Conservation (phyloP, 2,888 invertebrate species). For the Diadegma fenestrale region DNA sequence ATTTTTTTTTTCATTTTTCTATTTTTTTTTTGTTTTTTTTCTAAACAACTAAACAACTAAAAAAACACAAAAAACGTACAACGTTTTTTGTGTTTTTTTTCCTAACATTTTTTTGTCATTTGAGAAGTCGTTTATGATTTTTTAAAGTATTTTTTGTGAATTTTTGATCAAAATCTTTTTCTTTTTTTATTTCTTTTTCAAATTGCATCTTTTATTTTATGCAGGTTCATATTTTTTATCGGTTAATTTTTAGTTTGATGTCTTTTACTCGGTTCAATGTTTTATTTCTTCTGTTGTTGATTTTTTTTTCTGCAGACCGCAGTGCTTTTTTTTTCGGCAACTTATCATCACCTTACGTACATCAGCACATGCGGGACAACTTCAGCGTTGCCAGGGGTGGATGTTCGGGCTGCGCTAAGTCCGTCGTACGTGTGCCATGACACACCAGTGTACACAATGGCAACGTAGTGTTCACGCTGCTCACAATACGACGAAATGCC, state of each 20-base stretch:
- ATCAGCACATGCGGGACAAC: constrained; percentile 7
- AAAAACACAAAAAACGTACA: too few species aligned
- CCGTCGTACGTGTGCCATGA: constrained; percentile 23
- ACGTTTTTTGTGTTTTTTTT: background rate
- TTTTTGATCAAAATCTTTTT: too few species aligned
- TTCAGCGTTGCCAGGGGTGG: background rate
- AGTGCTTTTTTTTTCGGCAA: background rate
- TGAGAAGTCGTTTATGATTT: too few species aligned
- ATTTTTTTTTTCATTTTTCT: too few species aligned
- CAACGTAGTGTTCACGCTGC: constrained; percentile 12
- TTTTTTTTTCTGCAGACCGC: background rate
- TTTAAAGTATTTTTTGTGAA: too few species aligned
- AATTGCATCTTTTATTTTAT: too few species aligned
- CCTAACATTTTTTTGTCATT: background rate
- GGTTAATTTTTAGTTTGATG: background rate
- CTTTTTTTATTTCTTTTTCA: too few species aligned
- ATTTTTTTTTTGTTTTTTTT: too few species aligned
- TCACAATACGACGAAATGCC: constrained; percentile 9
- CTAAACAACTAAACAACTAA: too few species aligned
- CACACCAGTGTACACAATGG: constrained; percentile 4
- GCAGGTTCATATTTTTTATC: background rate
- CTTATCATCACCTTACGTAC: constrained; percentile 2
- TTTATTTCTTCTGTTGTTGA: background rate
- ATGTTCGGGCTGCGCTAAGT: background rate
- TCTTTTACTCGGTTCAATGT: background rate